These are phyloP conservation scores for Gymnopithys bicolor DNA, from an alignment of 2,797 vertebrate species.

Conservation along the genomic window DNA sequence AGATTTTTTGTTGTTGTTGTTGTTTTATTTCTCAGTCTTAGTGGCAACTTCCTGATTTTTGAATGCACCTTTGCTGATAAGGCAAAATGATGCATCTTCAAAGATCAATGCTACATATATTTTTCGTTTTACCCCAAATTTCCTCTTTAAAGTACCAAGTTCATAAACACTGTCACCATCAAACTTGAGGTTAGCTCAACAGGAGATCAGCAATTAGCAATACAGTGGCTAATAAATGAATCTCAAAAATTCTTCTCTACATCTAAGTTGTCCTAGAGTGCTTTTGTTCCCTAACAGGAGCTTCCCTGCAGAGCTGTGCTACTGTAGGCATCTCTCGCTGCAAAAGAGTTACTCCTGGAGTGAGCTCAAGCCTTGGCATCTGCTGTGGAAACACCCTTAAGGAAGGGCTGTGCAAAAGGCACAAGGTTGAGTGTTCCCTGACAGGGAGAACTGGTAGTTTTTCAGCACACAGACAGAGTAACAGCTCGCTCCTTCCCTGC, in stretches of 20 bases:
- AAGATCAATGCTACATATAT: not conserved
- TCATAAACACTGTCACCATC: not conserved
- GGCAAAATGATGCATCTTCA: not conserved
- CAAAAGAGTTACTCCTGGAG: not conserved
- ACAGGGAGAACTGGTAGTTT: not conserved
- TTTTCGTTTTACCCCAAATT: not conserved
- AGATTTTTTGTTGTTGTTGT: slow-evolving; percentile 5
- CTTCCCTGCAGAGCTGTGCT: not conserved
- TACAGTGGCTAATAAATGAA: not conserved
- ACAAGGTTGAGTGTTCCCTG: not conserved
- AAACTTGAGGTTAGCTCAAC: not conserved
- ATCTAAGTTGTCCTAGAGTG: not conserved
- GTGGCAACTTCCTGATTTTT: not conserved
- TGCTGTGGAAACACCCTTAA: not conserved
- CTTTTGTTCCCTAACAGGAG: not conserved
- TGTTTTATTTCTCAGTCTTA: slow-evolving; percentile 20
- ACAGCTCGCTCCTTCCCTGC: not conserved
- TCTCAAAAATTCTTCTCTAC: not conserved
- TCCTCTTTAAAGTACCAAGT: not conserved
- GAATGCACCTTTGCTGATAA: slow-evolving; percentile 25
- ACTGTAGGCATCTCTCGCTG: not conserved
- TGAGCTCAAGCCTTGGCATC: not conserved
- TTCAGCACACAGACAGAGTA: not conserved
- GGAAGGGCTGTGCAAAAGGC: not conserved
- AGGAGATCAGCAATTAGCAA: slow-evolving; percentile 7